Percentiles rank a stretch among this genome's conserved stretches.
Evolutionary conservation across 2,113 vertebrate genomes (phyloP).

Genomic region (Pelecanoides urinatrix): DNA sequence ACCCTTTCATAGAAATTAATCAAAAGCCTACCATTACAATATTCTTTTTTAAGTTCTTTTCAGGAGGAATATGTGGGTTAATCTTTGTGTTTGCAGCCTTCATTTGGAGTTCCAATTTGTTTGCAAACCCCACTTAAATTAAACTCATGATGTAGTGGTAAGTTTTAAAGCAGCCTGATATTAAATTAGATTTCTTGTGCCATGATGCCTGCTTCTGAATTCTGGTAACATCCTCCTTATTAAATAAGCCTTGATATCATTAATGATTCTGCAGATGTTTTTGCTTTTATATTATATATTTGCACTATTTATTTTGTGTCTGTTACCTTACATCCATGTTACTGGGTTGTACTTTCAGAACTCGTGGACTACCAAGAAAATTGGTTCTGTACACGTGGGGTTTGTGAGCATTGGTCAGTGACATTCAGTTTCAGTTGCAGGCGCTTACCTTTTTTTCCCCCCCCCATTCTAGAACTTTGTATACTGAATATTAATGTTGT

Average conservation of each 20-base stretch:
- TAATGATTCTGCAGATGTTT: neutral
- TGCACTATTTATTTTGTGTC: neutral
- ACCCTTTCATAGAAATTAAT: neutral
- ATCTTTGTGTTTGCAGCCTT: neutral
- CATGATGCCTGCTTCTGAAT: neutral
- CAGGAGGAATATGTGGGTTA: neutral
- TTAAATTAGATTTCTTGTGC: neutral
- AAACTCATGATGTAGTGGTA: neutral
- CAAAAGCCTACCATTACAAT: neutral
- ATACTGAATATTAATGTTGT: neutral
- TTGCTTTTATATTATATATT: neutral
- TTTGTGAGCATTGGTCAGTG: neutral
- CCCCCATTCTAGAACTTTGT: neutral
- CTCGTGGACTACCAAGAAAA: neutral
- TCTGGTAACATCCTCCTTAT: neutral
- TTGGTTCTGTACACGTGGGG: accelerated
- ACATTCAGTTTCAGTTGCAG: neutral
- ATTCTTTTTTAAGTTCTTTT: neutral
- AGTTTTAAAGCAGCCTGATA: neutral
- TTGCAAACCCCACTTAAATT: neutral
- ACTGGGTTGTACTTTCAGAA: neutral
- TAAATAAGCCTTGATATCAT: neutral
- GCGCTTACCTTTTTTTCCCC: neutral
- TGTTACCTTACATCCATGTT: neutral
- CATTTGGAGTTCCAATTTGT: neutral